Base-by-base conservation (phyloP, 2,113 vertebrate species). In the Pseudorectes ferrugineus region DNA sequence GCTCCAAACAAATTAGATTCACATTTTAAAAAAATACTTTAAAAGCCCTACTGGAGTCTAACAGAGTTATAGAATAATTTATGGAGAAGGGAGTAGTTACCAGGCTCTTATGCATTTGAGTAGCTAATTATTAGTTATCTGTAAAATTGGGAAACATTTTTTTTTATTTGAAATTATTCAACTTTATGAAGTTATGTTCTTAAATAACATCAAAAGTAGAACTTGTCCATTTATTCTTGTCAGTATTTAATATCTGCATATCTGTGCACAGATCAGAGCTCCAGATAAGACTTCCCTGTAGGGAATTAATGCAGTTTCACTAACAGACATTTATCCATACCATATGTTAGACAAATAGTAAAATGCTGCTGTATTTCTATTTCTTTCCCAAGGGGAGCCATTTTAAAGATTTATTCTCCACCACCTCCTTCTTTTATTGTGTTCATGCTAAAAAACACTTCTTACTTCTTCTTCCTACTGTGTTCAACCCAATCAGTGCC, bases 341-440 rank as follows among this genome's bases (percentile, higher is more conserved):
- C 36, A 49, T 75, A 72, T 78, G 54, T 52, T 89, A 80, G 59
- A 63, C 70, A 96, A 93, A 87, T 35, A 77, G 45, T 52, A 87
- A 85, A 95, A 59, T 73, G 11, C 75, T 85, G 55, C 73, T 87
- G 4, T 83, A 82, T 92, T 86, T 92, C 77, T 74, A 14, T 65
- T 70, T 38, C 63, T 96, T 96, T 80, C 94, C 91, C 71, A 79
- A 75, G 94, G 85, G 77, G 31, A 92, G 22, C 31, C 38, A 81
- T 95, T 95, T 91, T 74, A 75, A 95, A 95, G 67, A 77, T 96
- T 96, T 89, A 67, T 94, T 73, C 33, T 62, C 46, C 4, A 80
- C 71, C 62, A 77, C 48, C 75, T 58, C 78, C 70, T 84, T 43
- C 26, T 81, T 59, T 79, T 72, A 55, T 95, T 81, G 48, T 58